phyloP scores from a whole-genome alignment of 2,888 invertebrate genomes.

The Laothoe populi region DNA sequence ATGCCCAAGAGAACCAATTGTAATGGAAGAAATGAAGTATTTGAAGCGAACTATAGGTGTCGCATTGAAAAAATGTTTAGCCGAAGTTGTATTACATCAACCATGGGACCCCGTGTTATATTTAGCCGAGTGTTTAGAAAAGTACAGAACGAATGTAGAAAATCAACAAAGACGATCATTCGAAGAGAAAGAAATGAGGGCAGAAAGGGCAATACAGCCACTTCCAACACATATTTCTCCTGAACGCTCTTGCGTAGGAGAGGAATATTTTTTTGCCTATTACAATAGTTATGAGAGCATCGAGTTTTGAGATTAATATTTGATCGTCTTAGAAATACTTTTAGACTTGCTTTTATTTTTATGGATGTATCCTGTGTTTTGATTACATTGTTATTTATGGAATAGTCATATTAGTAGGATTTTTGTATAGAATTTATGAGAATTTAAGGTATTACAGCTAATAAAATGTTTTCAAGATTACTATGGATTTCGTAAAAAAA shows the following conservation, averaged over 20 bases:
- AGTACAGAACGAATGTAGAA: conserved; percentile 41
- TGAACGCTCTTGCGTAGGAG: background rate
- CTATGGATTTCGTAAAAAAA: too few relatives aligned
- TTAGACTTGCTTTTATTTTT: background rate
- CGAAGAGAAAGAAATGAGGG: conserved; percentile 35
- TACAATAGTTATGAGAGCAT: background rate
- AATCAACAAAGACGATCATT: conserved; percentile 30
- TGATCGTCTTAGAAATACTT: background rate
- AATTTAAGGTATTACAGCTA: too few relatives aligned
- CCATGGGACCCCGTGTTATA: conserved; percentile 52
- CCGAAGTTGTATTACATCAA: conserved; percentile 51
- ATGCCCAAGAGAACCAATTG: conserved; percentile 39
- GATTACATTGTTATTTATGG: background rate
- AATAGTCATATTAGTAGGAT: too few relatives aligned
- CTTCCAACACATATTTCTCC: background rate
- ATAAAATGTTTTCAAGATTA: too few relatives aligned
- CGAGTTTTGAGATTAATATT: background rate
- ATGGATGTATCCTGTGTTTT: background rate
- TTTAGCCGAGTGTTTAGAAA: conserved; percentile 47
- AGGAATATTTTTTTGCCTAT: background rate
- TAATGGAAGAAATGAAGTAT: conserved; percentile 46
- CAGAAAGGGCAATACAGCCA: background rate
- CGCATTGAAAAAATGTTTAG: conserved; percentile 51
- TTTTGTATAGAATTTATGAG: too few relatives aligned
- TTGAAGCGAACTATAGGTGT: conserved; percentile 46